Evolutionary conservation across 2,113 vertebrate species (phyloP).

Genomic region (Climacteris rufus): DNA sequence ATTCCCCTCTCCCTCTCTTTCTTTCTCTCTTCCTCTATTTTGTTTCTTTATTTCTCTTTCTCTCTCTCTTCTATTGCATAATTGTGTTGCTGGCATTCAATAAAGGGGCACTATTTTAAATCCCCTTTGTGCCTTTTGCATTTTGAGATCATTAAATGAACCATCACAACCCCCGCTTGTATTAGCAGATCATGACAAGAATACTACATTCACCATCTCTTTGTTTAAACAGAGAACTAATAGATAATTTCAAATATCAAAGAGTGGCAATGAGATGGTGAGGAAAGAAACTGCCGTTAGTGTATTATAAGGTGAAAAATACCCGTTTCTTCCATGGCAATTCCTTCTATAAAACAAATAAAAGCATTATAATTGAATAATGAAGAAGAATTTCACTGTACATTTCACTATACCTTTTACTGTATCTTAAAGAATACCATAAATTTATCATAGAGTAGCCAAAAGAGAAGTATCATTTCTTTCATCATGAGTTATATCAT

Average conservation of each 20-base stretch:
- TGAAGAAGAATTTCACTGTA: not conserved
- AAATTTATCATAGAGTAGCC: not conserved
- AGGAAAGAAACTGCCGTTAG: not conserved
- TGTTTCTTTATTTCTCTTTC: too few species aligned
- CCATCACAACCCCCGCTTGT: too few species aligned
- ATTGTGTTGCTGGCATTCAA: too few species aligned
- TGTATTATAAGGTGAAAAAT: not conserved
- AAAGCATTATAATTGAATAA: not conserved
- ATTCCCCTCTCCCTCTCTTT: too few species aligned
- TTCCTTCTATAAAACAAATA: not conserved
- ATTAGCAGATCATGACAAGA: too few species aligned
- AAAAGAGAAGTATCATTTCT: not conserved
- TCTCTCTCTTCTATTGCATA: too few species aligned
- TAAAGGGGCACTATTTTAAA: too few species aligned
- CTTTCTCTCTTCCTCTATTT: too few species aligned
- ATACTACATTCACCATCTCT: not conserved
- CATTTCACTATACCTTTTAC: not conserved
- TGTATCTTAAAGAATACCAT: not conserved
- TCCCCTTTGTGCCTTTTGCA: too few species aligned
- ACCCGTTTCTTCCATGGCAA: accelerated
- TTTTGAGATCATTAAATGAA: too few species aligned
- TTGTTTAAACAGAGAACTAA: not conserved
- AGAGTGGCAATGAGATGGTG: not conserved
- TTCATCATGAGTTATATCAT: not conserved
- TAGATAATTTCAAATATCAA: not conserved